These are phyloP conservation scores for Aselliscus stoliczkanus DNA, from an alignment of 2,797 vertebrate species.

Conservation along the genomic window DNA sequence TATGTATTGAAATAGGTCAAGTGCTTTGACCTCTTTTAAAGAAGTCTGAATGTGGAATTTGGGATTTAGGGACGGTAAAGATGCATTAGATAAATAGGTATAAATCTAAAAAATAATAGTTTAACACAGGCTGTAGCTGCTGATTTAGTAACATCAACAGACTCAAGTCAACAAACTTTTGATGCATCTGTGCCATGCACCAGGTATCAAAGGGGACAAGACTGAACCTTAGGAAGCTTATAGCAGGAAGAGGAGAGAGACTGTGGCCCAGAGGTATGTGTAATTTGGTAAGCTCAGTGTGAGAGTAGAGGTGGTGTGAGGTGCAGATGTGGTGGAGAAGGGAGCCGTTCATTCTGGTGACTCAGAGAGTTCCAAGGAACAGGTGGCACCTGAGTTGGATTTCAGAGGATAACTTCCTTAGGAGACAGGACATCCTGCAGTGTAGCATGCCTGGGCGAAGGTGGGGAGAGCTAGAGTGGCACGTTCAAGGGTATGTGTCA, in stretches of 20 bases:
- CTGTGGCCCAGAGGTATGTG: background rate
- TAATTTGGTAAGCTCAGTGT: background rate
- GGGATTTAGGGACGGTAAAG: background rate
- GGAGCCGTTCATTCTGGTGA: background rate
- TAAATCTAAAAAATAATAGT: background rate
- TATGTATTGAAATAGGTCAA: slow-evolving; percentile 19
- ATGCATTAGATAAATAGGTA: background rate
- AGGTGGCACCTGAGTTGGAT: background rate
- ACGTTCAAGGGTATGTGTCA: background rate
- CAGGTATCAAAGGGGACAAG: background rate
- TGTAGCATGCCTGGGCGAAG: background rate
- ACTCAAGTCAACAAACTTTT: background rate
- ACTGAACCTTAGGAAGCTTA: background rate
- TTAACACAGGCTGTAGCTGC: background rate
- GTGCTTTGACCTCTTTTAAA: background rate
- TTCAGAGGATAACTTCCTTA: background rate
- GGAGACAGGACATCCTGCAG: background rate
- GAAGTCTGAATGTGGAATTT: slow-evolving; percentile 9
- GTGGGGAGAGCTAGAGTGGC: background rate
- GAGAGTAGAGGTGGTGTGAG: background rate
- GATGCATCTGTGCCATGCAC: background rate
- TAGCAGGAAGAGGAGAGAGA: background rate
- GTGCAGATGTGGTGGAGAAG: background rate
- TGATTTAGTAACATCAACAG: background rate
- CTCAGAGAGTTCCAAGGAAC: background rate